Evolutionary conservation across 2,113 vertebrate species (phyloP), one percentile per base, ranked within the genome.

Genomic region (Ancistrus triradiatus): DNA sequence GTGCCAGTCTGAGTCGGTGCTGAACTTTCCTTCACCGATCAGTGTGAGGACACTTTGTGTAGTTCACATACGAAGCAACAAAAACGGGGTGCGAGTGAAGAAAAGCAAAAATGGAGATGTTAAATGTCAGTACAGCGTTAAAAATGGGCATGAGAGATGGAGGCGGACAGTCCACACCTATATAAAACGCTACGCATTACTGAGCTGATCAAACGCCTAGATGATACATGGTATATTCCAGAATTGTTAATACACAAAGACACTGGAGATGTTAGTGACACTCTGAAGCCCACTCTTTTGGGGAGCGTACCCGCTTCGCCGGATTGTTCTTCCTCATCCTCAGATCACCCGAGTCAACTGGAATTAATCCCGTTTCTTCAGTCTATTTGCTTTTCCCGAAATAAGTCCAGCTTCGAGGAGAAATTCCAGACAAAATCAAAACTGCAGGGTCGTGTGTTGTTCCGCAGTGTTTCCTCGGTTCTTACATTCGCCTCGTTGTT

Each of bases 251-350:
- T 38, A 9, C 52, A 58, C 42, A 66, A 58, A 58, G 52, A 28
- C 52, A 19, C 15, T 15, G 1, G 2, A 37, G 35, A 33, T 13
- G 42, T 49, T 28, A 40, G 14, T 58, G 62, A 66, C 42, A 63
- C 46, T 4, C 27, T 18, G 28, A 18, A 55, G 13, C 17, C 15
- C n/a, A 49, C 42, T 40, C 17, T 17, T 17, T 5, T n/a, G n/a
- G 5, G 10, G 11, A 49, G 86, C 68, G 87, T 85, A 92, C 91
- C 90, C 90, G 78, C 77, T 91, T 91, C 2, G 78, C 38, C 24
- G 89, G 82, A 78, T 85, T 81, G 73, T 84, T 91, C 70, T 92
- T 92, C 85, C 89, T 91, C 90, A 92, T 92, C 57, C 28, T 15
- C 3, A 51, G n/a, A n/a, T n/a, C n/a, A n/a, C n/a, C n/a, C 14